Evolutionary conservation across 1,140 invertebrate species (phyloP).

Genomic region (Zophobas morio): DNA sequence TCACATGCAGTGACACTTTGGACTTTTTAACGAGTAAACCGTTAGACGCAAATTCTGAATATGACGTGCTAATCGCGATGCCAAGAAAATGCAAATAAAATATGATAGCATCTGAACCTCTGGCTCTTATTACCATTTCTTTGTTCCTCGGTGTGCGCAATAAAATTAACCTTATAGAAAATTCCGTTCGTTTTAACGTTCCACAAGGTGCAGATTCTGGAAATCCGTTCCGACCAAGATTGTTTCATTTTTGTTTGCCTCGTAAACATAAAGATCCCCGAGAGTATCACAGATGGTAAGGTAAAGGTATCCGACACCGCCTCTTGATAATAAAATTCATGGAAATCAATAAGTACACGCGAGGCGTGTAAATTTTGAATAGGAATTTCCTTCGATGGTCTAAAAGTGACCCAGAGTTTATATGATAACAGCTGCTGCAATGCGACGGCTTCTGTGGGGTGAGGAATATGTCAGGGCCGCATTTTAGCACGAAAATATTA

Average conservation of each 20-base stretch:
- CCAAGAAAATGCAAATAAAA: slow-evolving; percentile 28
- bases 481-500: slow-evolving; percentile 8
- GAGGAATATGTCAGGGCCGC: slow-evolving; percentile 17
- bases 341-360: slow-evolving; percentile 25
- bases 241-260: slow-evolving; percentile 10
- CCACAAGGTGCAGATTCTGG: neutral
- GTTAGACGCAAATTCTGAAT: slow-evolving; percentile 10
- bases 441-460: slow-evolving; percentile 9
- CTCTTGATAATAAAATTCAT: slow-evolving; percentile 20
- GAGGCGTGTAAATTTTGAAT: slow-evolving; percentile 20
- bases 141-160: neutral
- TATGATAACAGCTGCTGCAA: slow-evolving; percentile 19
- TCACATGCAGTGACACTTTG: slow-evolving; percentile 19
- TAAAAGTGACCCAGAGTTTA: slow-evolving; percentile 27
- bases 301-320: neutral
- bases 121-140: slow-evolving; percentile 19
- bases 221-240: slow-evolving; percentile 2
- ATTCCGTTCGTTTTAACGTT: neutral
- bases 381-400: slow-evolving; percentile 13
- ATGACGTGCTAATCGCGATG: slow-evolving; percentile 31
- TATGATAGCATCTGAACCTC: slow-evolving; percentile 8
- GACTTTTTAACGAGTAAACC: slow-evolving; percentile 10
- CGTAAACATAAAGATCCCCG: neutral
- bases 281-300: slow-evolving; percentile 1
- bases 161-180: neutral